Evolutionary conservation across 2,797 vertebrate species (phyloP), one percentile per base, ranked within the genome.

Genomic region (Pempheris klunzingeri): DNA sequence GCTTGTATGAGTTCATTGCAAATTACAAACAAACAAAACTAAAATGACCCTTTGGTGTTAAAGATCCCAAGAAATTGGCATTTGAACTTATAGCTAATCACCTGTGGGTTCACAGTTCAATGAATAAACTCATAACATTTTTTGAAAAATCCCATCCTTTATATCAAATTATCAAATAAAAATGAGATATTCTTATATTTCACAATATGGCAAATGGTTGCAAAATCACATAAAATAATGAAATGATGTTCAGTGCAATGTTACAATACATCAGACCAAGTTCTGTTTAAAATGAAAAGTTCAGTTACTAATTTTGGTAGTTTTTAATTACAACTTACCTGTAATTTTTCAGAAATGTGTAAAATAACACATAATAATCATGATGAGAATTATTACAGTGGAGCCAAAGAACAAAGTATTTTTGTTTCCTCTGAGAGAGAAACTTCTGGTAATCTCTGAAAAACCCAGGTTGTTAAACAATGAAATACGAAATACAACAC

Each of bases 31-130:
- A 47, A 22, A 36, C n/a, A 52, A 24, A 32, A 22, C 8, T 44
- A n/a, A 14, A 2, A 54, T 10, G 43, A 1, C 17, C n/a, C n/a
- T 32, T 44, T 43, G 26, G 46, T 60, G 20, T 47, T 41, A 34
- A 36, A 70, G 14, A 30, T 74, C 26, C 32, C 50, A 18, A 63
- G n/a, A 68, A 74, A 34, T 39, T 3, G 20, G 7, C 4, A 15
- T 8, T 71, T 66, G 1, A 55, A 46, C 11, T 22, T 28, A 4
- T 7, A 3, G 18, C 36, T 18, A 43, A 34, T 41, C 5, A 8
- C n/a, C n/a, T n/a, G n/a, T n/a, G n/a, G n/a, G n/a, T n/a, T n/a
- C n/a, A 22, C 49, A 7, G 7, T 41, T 7, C 4, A 14, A 26
- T 43, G 10, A 61, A 20, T 20, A 22, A 8, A n/a, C n/a, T n/a